phyloP scores from a whole-genome alignment of 2,797 vertebrate genomes.

The Semaprochilodus insignis region DNA sequence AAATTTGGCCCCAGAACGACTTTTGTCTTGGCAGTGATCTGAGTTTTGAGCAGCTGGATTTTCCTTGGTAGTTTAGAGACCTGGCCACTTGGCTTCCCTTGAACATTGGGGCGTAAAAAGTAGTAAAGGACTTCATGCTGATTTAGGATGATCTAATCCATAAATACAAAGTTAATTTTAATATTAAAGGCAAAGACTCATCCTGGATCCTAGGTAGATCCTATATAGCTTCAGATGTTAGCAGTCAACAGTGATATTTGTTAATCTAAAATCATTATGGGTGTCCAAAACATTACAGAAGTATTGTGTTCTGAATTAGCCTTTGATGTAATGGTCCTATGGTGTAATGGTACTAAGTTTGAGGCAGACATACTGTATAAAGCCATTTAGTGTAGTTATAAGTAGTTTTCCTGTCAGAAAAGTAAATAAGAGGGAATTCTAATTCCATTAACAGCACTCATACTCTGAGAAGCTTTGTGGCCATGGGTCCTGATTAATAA shows the following conservation, averaged over 20 bases:
- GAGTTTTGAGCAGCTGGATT: constrained; percentile 3
- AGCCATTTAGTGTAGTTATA: no score
- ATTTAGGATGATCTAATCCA: background rate
- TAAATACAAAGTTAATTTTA: background rate
- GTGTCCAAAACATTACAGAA: no score
- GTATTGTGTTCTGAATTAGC: no score
- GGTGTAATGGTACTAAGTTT: no score
- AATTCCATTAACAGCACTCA: no score
- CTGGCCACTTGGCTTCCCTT: background rate
- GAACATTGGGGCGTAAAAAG: background rate
- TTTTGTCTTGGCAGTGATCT: background rate
- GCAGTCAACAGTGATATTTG: no score
- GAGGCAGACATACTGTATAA: no score
- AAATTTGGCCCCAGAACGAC: background rate
- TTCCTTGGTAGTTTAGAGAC: background rate
- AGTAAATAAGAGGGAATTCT: no score
- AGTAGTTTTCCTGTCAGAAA: constrained; percentile 2
- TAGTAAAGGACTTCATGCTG: background rate
- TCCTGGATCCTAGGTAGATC: background rate
- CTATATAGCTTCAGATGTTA: background rate
- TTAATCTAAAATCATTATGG: no score
- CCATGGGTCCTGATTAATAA: background rate
- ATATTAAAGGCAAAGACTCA: background rate
- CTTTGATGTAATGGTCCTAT: no score
- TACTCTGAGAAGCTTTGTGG: no score